Evolutionary conservation across 2,888 invertebrate species (phyloP), one percentile per base, ranked within the genome.

Genomic region (Drosophila pseudotakahashii): DNA sequence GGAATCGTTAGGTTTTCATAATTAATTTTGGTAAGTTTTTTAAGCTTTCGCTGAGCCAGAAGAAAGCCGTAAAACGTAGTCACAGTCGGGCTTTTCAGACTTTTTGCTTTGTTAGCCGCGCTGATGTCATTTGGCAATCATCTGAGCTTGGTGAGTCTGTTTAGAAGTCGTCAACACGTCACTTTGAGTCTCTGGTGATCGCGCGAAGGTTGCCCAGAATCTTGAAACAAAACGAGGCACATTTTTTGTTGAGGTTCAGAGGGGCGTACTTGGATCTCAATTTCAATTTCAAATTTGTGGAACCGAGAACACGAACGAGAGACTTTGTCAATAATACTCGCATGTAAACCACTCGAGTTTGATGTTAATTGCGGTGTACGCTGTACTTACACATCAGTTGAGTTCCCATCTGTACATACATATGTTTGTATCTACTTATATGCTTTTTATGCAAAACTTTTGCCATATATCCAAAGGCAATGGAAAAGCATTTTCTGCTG

Each of bases 91-190:
- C 19, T n/a, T n/a, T n/a, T 50, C 32, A 13, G n/a, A 32, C 16
- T 7, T 37, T 45, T 52, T 50, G 53, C 50, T 57, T 57, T 54
- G 64, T 45, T 50, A 34, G 36, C 36, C 54, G 30, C 36, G 88
- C 82, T 83, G 82, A 83, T 83, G 82, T 83, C 82, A 83, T 83
- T 75, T 73, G 61, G 78, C 81, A 83, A 74, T 76, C 81, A 81
- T 83, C 80, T 74, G 51, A 76, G 74, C 68, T 61, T 30, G 37
- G 57, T 61, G 55, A 54, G 44, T 55, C 59, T 34, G 71, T 50
- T 69, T 69, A 72, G 80, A 73, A 85, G 64, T 70, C 79, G 73
- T 60, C 64, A 51, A 39, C 59, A 64, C 77, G 78, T 74, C 79
- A 77, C 74, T 55, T 6, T 41, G 48, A 54, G 53, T 37, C 69